These are phyloP conservation scores for Nemopilema nomurai DNA, from an alignment of 30 jellyfish, hydroid and myxozoan genomes.

Conservation along the genomic window DNA sequence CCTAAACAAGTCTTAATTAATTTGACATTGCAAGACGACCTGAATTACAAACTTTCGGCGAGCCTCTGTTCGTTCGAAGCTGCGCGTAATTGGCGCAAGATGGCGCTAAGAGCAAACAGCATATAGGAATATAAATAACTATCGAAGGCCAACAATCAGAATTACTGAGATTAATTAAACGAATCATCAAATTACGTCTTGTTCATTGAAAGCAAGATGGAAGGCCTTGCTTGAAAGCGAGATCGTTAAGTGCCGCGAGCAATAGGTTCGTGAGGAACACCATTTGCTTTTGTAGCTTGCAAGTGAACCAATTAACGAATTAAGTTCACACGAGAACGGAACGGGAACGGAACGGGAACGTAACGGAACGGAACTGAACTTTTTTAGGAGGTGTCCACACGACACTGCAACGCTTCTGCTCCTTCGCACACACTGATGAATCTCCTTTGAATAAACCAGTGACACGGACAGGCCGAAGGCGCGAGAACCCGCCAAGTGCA, in stretches of 20 bases:
- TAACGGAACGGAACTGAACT: no score
- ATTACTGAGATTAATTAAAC: not conserved
- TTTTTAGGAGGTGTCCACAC: no score
- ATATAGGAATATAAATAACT: not conserved
- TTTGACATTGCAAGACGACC: conserved; percentile 21
- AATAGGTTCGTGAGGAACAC: not conserved
- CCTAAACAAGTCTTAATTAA: conserved; percentile 12
- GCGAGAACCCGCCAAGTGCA: no score
- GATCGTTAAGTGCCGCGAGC: not conserved
- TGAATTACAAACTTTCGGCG: not conserved
- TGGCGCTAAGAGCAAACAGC: not conserved
- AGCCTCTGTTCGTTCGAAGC: not conserved
- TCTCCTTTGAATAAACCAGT: no score
- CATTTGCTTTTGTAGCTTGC: not conserved
- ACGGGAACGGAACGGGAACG: no score
- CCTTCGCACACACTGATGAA: no score
- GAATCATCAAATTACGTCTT: not conserved
- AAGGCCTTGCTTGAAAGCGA: not conserved
- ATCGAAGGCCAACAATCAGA: not conserved
- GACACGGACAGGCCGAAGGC: no score
- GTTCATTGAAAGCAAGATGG: not conserved
- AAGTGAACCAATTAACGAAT: no score
- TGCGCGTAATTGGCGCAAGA: not conserved
- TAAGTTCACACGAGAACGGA: no score
- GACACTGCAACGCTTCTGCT: no score